Evolutionary conservation across 2,797 vertebrate species (phyloP).

Genomic region (Macroramphosus scolopax): DNA sequence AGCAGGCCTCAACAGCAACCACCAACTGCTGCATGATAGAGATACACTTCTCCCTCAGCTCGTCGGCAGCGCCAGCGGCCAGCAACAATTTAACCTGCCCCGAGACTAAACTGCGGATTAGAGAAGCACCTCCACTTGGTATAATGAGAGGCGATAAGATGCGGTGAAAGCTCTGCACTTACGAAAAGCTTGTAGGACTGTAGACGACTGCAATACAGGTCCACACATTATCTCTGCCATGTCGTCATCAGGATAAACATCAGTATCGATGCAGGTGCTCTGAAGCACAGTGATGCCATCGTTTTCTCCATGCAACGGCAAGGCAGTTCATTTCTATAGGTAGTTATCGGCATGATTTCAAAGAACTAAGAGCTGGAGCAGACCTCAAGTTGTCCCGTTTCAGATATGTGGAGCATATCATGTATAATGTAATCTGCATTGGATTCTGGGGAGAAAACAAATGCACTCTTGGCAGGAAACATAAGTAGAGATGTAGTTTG

Average conservation of each 20-base stretch:
- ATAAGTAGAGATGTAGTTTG: constrained; percentile 31
- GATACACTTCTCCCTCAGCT: constrained; percentile 48
- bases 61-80: constrained; percentile 33
- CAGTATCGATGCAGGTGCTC: not conserved
- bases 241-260: constrained; percentile 4
- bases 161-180: constrained; percentile 15
- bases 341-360: too few relatives aligned
- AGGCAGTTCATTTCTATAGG: too few relatives aligned
- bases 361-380: too few relatives aligned
- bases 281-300: too few relatives aligned
- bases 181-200: constrained; percentile 22
- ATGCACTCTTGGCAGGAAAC: constrained; percentile 28
- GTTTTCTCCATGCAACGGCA: too few relatives aligned
- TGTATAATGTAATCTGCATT: too few relatives aligned
- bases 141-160: constrained; percentile 33
- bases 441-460: too few relatives aligned
- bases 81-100: constrained; percentile 44
- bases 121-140: too few relatives aligned
- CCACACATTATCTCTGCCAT: not conserved
- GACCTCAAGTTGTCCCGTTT: too few relatives aligned
- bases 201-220: constrained; percentile 11
- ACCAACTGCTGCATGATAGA: constrained; percentile 60
- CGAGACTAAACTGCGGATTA: constrained; percentile 45
- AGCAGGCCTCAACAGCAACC: constrained; percentile 46
- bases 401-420: too few relatives aligned